A percentile compares a stretch with the other conserved stretches of the same genome.
These are phyloP conservation scores for Aspidiotus rigidus DNA, from an alignment of 2,888 invertebrate genomes.

Conservation along the genomic window DNA sequence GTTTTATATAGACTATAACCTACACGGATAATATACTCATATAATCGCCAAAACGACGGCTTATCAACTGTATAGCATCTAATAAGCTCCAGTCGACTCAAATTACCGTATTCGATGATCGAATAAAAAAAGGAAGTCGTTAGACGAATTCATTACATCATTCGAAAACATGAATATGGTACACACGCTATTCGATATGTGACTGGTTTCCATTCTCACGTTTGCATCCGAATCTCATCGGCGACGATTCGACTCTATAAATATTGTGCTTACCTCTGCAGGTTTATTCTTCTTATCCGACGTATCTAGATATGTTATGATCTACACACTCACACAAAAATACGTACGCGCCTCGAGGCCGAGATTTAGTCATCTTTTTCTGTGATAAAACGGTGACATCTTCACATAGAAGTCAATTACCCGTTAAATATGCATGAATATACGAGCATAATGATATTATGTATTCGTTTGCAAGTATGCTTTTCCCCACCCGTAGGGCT, in stretches of 20 bases:
- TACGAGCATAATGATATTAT: not conserved
- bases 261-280: not conserved
- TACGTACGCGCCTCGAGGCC: not conserved
- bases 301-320: not conserved
- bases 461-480: not conserved
- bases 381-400: constrained; percentile 16
- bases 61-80: too few species aligned
- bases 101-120: too few species aligned
- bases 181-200: constrained; percentile 2
- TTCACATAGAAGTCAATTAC: constrained; percentile 31
- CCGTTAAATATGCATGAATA: not conserved
- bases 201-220: constrained; percentile 32
- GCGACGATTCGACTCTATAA: not conserved
- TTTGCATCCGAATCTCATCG: constrained; percentile 19
- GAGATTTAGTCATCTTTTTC: constrained; percentile 29
- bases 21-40: too few species aligned
- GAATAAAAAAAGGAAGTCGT: too few species aligned
- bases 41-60: too few species aligned
- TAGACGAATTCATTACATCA: not conserved
- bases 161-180: not conserved
- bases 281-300: not conserved
- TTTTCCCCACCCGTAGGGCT: not conserved
- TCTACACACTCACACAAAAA: too few species aligned
- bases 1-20: too few species aligned
- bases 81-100: too few species aligned